phyloP scores from a whole-genome alignment of 1,140 invertebrate species.

The Trialeurodes vaporariorum region DNA sequence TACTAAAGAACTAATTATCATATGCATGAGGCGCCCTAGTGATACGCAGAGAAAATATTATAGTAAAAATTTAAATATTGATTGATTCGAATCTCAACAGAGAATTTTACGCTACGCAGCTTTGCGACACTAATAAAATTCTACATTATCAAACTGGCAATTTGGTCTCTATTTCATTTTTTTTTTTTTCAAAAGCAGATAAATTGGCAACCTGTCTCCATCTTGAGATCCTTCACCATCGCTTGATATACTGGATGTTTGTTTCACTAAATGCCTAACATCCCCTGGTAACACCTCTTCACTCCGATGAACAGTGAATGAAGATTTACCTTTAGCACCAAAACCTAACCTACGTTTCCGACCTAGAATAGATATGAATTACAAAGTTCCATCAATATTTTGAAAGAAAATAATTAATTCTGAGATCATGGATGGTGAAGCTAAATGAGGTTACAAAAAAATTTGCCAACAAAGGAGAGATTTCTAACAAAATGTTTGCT shows the following conservation, averaged over 20 bases:
- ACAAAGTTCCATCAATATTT: no score
- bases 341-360: slow-evolving; percentile 90
- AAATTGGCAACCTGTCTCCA: slow-evolving; percentile 56
- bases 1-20: not conserved
- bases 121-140: no score
- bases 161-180: not conserved
- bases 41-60: no score
- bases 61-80: no score
- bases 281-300: slow-evolving; percentile 86
- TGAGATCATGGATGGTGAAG: no score
- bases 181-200: slow-evolving; percentile 14
- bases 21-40: no score
- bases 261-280: slow-evolving; percentile 58
- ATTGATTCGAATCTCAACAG: no score
- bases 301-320: slow-evolving; percentile 89
- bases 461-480: no score
- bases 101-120: no score
- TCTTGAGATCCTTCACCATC: slow-evolving; percentile 78
- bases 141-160: not conserved
- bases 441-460: no score
- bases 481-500: no score
- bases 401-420: no score
- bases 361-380: slow-evolving; percentile 50
- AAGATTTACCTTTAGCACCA: slow-evolving; percentile 84
- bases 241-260: slow-evolving; percentile 79